These are phyloP conservation scores for Leptinotarsa tumamoca DNA, from an alignment of 2,888 invertebrate species.

Conservation along the genomic window DNA sequence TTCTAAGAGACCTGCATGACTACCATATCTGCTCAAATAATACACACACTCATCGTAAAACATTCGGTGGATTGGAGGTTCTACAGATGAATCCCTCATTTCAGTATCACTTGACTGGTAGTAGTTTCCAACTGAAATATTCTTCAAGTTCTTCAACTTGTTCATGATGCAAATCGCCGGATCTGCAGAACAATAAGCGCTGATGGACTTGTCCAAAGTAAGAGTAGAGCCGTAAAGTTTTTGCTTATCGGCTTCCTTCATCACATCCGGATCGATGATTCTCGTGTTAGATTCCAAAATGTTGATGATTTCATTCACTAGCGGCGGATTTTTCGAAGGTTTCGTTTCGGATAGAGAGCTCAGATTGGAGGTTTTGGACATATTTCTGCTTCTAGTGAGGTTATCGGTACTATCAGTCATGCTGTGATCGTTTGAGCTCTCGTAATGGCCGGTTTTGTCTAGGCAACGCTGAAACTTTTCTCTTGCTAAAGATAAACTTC, in stretches of 20 bases:
- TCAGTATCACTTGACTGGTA: slow-evolving; percentile 39
- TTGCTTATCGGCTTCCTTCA: slow-evolving; percentile 66
- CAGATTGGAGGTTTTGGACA: slow-evolving; percentile 45
- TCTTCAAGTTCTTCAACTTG: slow-evolving; percentile 66
- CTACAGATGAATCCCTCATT: slow-evolving; percentile 39
- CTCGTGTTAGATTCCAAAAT: slow-evolving; percentile 75
- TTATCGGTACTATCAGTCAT: slow-evolving; percentile 49
- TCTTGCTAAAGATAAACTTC: slow-evolving; percentile 81
- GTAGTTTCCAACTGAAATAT: slow-evolving; percentile 64
- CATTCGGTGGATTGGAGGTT: slow-evolving; percentile 67
- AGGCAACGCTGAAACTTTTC: slow-evolving; percentile 78
- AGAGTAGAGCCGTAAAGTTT: slow-evolving; percentile 51
- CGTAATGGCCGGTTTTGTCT: slow-evolving; percentile 65
- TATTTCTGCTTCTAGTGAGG: slow-evolving; percentile 43
- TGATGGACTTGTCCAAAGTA: slow-evolving; percentile 47
- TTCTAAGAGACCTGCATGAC: slow-evolving; percentile 77
- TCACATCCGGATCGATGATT: slow-evolving; percentile 68
- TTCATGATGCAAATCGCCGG: slow-evolving; percentile 68
- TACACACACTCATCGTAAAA: slow-evolving; percentile 84
- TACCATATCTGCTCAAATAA: slow-evolving; percentile 85
- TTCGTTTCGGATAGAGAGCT: slow-evolving; percentile 65
- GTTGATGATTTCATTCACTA: slow-evolving; percentile 78
- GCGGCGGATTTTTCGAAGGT: slow-evolving; percentile 74
- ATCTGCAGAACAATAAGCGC: slow-evolving; percentile 62
- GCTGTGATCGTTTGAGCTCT: slow-evolving; percentile 51